phyloP scores from a whole-genome alignment of 2,797 vertebrate genomes.

The Coendou prehensilis region DNA sequence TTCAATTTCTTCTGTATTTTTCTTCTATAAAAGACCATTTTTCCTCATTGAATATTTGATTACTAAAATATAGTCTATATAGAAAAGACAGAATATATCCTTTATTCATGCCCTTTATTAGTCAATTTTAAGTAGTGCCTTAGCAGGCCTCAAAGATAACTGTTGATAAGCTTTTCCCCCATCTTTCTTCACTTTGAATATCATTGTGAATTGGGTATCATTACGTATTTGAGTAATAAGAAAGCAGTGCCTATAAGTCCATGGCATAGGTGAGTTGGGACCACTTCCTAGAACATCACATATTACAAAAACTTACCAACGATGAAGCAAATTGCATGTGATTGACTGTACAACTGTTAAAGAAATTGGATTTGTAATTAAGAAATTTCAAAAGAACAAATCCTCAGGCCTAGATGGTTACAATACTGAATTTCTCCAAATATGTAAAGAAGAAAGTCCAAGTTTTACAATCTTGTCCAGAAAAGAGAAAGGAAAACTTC shows the following conservation, averaged over 20 bases:
- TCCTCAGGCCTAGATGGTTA: neutral
- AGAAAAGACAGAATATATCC: neutral
- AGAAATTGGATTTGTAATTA: slow-evolving; percentile 25
- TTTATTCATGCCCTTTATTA: neutral
- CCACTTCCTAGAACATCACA: neutral
- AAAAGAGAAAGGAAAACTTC: neutral
- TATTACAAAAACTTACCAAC: neutral
- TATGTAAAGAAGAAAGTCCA: slow-evolving; percentile 34
- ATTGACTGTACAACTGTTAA: neutral
- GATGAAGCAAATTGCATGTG: neutral
- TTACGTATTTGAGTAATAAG: neutral
- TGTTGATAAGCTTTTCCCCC: neutral
- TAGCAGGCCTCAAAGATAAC: neutral
- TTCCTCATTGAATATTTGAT: neutral
- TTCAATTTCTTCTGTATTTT: neutral
- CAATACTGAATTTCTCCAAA: slow-evolving; percentile 5
- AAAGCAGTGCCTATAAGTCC: neutral
- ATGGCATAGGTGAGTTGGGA: neutral
- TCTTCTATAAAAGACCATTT: neutral
- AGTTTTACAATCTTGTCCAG: neutral
- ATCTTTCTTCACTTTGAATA: neutral
- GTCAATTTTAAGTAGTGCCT: neutral
- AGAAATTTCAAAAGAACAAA: neutral
- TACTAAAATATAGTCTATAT: neutral
- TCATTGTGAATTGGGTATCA: neutral